Percentiles rank a stretch among this genome's conserved stretches.
Conservation (phyloP, 2,888 invertebrate genomes). For the Sisyra nigra region DNA sequence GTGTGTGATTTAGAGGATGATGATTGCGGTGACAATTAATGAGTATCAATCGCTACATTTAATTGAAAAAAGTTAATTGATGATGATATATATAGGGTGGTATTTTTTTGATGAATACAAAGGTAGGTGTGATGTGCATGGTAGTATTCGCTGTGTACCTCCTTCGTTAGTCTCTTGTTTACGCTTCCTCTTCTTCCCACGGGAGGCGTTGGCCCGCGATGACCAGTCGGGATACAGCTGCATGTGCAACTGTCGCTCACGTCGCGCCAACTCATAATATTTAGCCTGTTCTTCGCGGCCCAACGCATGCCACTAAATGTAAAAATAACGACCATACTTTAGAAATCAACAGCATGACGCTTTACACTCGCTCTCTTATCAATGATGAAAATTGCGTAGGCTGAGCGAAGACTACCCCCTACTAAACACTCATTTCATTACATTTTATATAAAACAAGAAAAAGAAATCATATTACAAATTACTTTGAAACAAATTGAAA, state of each 20-base stretch:
- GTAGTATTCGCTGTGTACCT: constrained; percentile 53
- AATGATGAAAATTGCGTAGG: constrained; percentile 3
- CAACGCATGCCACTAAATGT: constrained; percentile 95
- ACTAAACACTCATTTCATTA: not conserved
- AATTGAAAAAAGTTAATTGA: no score
- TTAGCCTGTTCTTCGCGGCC: constrained; percentile 98
- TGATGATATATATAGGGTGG: no score
- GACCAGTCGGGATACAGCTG: constrained; percentile 99
- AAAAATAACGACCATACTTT: constrained; percentile 23
- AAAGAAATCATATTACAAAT: constrained; percentile 26
- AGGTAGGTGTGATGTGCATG: not conserved
- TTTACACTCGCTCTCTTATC: not conserved
- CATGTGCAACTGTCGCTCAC: constrained; percentile 97
- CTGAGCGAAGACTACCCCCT: constrained; percentile 6
- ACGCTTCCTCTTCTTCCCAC: constrained; percentile 99
- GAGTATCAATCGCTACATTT: no score
- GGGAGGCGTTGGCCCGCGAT: constrained; percentile 98
- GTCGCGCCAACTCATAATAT: constrained; percentile 98
- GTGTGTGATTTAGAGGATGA: no score
- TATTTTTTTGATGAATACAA: no score
- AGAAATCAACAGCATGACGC: constrained; percentile 6
- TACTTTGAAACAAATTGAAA: constrained; percentile 14
- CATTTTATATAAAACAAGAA: constrained; percentile 14
- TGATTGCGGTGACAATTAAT: no score
- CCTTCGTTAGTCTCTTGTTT: constrained; percentile 94